These are phyloP conservation scores for Ardeotis arabs DNA, from an alignment of 2,113 vertebrate genomes.

Conservation along the genomic window DNA sequence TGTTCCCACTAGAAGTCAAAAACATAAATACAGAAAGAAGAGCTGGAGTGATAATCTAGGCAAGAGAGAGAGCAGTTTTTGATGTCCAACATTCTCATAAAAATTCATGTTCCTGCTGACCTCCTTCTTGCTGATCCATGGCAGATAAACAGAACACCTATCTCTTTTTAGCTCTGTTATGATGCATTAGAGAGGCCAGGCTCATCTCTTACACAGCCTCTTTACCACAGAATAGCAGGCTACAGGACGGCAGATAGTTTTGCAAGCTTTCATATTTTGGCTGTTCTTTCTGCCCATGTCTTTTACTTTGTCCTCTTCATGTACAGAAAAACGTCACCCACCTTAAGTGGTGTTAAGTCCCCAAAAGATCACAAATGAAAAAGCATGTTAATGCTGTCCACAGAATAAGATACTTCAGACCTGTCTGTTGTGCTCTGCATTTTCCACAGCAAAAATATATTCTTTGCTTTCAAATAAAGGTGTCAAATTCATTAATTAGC, in stretches of 20 bases:
- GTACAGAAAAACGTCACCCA: background rate
- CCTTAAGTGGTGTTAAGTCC: background rate
- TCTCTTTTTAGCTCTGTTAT: background rate
- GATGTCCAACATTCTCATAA: background rate
- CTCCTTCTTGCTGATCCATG: constrained; percentile 20
- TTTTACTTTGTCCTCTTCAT: background rate
- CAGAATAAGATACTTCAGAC: background rate
- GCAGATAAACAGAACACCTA: background rate
- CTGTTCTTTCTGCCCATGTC: background rate
- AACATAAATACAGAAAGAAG: background rate
- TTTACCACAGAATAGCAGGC: background rate
- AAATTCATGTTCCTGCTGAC: constrained; percentile 16
- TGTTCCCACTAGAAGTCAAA: constrained; percentile 27
- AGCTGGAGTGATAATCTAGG: background rate
- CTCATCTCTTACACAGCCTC: background rate
- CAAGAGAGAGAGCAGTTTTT: background rate
- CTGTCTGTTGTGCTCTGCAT: background rate
- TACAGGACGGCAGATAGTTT: background rate
- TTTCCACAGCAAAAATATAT: background rate
- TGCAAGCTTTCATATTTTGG: background rate
- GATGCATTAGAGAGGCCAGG: background rate
- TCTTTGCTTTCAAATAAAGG: background rate
- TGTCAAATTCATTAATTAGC: background rate
- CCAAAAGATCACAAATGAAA: background rate
- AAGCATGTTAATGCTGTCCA: background rate